phyloP scores from a whole-genome alignment of 1,140 invertebrate species.

The Temnothorax longispinosus region DNA sequence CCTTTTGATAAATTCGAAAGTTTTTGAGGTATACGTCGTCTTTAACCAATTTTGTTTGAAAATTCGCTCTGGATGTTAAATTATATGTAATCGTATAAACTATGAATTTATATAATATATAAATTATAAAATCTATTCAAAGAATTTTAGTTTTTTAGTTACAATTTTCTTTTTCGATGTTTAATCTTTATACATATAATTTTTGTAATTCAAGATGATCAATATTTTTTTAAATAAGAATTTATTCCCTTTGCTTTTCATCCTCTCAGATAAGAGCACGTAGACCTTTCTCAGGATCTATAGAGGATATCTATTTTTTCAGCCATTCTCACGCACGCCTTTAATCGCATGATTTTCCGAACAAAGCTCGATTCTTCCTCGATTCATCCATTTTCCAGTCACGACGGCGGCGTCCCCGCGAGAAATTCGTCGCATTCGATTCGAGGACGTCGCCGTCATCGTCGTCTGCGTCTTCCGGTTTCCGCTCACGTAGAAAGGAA shows the following conservation, averaged over 20 bases:
- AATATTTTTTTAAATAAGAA: not conserved
- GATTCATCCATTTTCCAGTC: slow-evolving; percentile 31
- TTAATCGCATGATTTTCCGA: not conserved
- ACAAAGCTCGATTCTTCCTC: slow-evolving; percentile 4
- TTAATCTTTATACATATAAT: not conserved
- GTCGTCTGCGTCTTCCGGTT: slow-evolving; percentile 19
- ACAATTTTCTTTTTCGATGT: not conserved
- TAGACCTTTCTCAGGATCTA: not conserved
- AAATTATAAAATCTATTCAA: not conserved
- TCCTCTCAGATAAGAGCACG: not conserved
- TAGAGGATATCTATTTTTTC: not conserved
- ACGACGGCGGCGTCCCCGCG: not conserved
- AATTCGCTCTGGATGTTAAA: not conserved
- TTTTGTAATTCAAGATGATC: not conserved
- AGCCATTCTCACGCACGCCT: not conserved
- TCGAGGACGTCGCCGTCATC: not conserved
- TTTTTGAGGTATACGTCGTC: not conserved
- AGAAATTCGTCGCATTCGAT: slow-evolving; percentile 31
- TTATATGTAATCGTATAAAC: not conserved
- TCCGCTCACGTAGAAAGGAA: slow-evolving; percentile 39
- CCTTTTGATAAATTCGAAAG: not conserved
- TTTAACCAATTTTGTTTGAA: not conserved
- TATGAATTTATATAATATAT: not conserved
- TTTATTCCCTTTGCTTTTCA: not conserved
- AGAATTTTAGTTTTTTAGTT: not conserved